These are phyloP conservation scores for Philopotamus ludificatus DNA, from an alignment of 1,140 invertebrate species.

Conservation along the genomic window DNA sequence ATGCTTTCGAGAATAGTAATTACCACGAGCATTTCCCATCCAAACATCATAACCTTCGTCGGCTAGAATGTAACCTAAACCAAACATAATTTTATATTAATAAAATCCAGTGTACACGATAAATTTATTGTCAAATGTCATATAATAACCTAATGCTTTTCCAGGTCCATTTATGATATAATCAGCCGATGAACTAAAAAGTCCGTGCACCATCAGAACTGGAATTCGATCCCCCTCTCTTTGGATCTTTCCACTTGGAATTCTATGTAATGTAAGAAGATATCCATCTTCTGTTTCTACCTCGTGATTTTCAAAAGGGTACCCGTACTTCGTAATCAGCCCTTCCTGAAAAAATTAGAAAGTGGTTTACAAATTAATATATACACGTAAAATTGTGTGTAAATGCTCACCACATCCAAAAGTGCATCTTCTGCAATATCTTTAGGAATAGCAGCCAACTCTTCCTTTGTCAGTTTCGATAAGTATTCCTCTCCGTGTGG, in stretches of 20 bases:
- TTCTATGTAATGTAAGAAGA: constrained; percentile 59
- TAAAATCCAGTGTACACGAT: not conserved
- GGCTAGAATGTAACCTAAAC: constrained; percentile 64
- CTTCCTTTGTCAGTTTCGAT: not conserved
- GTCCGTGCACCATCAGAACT: constrained; percentile 65
- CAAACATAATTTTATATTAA: constrained; percentile 7
- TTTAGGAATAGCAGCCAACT: not conserved
- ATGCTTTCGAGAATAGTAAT: constrained; percentile 64
- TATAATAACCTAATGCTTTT: constrained; percentile 51
- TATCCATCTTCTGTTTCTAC: constrained; percentile 63
- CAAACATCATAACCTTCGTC: constrained; percentile 77
- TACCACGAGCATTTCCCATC: constrained; percentile 70
- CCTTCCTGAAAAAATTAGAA: constrained; percentile 43
- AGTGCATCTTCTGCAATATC: constrained; percentile 2
- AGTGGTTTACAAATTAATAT: too few relatives aligned
- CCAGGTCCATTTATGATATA: constrained; percentile 58
- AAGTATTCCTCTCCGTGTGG: not conserved
- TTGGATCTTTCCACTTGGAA: constrained; percentile 52
- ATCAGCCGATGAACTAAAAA: constrained; percentile 61
- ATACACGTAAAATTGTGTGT: too few relatives aligned
- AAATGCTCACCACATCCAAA: constrained; percentile 2
- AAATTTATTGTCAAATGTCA: not conserved
- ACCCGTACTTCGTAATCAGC: constrained; percentile 56
- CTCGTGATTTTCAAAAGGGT: constrained; percentile 58
- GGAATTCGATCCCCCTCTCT: constrained; percentile 39